Conservation (phyloP, 2,797 vertebrate species). For the Sibirionetta formosa region DNA sequence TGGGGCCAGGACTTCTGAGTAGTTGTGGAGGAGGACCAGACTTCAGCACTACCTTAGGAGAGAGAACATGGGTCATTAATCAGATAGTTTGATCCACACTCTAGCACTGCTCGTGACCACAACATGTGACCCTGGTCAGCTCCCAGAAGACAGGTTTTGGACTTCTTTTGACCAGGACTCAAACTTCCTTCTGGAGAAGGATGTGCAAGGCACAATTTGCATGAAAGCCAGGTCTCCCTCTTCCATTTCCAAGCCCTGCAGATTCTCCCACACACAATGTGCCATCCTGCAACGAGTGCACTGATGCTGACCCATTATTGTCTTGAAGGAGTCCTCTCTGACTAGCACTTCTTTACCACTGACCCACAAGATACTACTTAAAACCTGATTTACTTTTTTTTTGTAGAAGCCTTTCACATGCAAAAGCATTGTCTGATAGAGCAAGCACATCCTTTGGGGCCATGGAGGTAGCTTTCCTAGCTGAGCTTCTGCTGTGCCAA, state of each 20-base stretch:
- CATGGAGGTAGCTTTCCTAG: not conserved
- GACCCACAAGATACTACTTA: not conserved
- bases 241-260: not conserved
- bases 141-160: not conserved
- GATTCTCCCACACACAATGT: not conserved
- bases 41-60: not conserved
- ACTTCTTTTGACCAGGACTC: not conserved
- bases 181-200: not conserved
- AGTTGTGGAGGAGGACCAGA: not conserved
- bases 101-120: not conserved
- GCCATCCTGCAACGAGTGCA: not conserved
- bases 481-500: not conserved
- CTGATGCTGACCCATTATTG: not conserved
- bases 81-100: not conserved
- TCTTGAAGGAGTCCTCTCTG: not conserved
- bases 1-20: not conserved
- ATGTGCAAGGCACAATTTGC: not conserved
- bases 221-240: not conserved
- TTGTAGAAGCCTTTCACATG: not conserved
- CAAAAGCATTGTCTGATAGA: not conserved
- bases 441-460: not conserved
- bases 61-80: not conserved
- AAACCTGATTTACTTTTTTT: not conserved
- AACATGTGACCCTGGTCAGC: not conserved
- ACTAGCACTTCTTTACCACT: not conserved